Evolutionary conservation across 2,113 vertebrate genomes (phyloP).

Genomic region (Muntiacus reevesi): DNA sequence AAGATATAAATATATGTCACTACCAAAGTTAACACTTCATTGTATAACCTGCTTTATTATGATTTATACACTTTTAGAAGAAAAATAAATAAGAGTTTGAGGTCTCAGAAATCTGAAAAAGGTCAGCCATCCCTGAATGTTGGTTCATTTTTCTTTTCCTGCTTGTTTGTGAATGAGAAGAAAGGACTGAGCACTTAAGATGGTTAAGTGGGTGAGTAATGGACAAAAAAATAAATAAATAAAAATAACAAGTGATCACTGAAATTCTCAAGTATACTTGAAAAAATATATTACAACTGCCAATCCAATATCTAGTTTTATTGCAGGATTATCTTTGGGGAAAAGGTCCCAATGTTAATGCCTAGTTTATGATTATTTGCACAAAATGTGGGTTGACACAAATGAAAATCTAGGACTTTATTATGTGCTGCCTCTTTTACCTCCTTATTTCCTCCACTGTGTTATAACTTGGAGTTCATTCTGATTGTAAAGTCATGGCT

Average conservation of each 20-base stretch:
- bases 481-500: neutral
- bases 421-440: neutral
- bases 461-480: neutral
- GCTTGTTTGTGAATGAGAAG: constrained; percentile 50
- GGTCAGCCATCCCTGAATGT: neutral
- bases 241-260: constrained; percentile 43
- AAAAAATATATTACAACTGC: neutral
- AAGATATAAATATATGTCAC: neutral
- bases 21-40: constrained; percentile 34
- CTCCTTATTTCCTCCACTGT: neutral
- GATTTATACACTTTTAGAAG: constrained; percentile 29
- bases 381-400: neutral
- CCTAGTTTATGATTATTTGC: neutral
- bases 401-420: neutral
- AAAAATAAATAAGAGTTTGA: constrained; percentile 47
- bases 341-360: neutral
- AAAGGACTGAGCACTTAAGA: constrained; percentile 41
- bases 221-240: neutral
- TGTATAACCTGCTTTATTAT: constrained; percentile 21
- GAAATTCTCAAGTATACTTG: neutral
- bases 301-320: neutral
- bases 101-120: constrained; percentile 29
- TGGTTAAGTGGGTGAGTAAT: constrained; percentile 51
- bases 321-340: neutral
- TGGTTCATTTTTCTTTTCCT: constrained; percentile 37